Percentiles rank a stretch among this genome's conserved stretches.
These are phyloP conservation scores for Ophioderma brevispina DNA, from an alignment of 35 echinoderm and acorn worm species.

Conservation along the genomic window DNA sequence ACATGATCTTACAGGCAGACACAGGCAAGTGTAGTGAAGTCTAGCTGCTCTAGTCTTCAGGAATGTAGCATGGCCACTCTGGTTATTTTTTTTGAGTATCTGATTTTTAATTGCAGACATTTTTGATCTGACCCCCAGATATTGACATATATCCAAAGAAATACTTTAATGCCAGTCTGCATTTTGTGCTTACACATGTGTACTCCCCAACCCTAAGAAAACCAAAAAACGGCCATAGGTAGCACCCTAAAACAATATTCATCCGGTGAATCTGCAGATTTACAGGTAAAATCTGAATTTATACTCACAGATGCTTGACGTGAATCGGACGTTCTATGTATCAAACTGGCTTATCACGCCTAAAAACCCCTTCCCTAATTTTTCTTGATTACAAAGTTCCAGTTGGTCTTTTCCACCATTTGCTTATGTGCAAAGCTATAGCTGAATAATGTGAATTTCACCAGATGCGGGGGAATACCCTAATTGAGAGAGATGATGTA, in stretches of 20 bases:
- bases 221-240: background rate
- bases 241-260: background rate
- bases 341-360: too few relatives aligned
- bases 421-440: too few relatives aligned
- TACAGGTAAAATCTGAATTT: background rate
- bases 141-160: background rate
- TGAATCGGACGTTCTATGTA: background rate
- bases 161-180: background rate
- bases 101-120: background rate
- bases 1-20: background rate
- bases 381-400: too few relatives aligned
- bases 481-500: too few relatives aligned
- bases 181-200: background rate
- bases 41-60: background rate
- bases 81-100: background rate
- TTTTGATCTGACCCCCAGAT: background rate
- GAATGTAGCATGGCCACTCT: background rate
- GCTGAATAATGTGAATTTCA: too few relatives aligned
- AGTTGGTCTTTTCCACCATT: too few relatives aligned
- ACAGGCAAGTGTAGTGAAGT: background rate
- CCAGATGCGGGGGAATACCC: too few relatives aligned
- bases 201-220: conserved; percentile 19
- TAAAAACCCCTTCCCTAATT: too few relatives aligned
- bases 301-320: background rate
- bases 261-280: background rate